phyloP scores from a whole-genome alignment of 2,888 invertebrate species.

The Xiphydria camelus region DNA sequence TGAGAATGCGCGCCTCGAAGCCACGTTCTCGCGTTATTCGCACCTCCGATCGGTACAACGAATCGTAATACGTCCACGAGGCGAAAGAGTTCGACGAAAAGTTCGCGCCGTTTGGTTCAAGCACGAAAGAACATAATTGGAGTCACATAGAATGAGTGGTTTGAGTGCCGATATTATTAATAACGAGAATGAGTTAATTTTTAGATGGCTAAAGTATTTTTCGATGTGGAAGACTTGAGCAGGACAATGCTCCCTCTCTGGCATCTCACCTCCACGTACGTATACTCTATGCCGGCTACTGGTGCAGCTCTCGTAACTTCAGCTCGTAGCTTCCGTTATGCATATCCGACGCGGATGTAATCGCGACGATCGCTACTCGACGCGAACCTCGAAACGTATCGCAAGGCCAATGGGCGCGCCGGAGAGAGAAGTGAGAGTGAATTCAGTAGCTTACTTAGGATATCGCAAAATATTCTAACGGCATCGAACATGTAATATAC shows the following conservation, averaged over 20 bases:
- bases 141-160: conserved; percentile 48
- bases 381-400: too few relatives aligned
- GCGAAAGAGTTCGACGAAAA: too few relatives aligned
- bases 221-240: conserved; percentile 55
- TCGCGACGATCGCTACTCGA: not conserved
- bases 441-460: conserved; percentile 53
- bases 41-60: too few relatives aligned
- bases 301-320: conserved; percentile 48
- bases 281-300: conserved; percentile 54
- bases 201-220: conserved; percentile 57
- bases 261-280: conserved; percentile 53
- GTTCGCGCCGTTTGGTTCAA: too few relatives aligned
- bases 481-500: conserved; percentile 38
- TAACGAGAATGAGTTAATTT: conserved; percentile 57
- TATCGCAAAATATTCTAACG: conserved; percentile 42
- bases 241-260: conserved; percentile 51
- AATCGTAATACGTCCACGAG: too few relatives aligned
- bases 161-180: conserved; percentile 56
- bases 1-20: too few relatives aligned
- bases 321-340: conserved; percentile 2
- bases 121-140: too few relatives aligned
- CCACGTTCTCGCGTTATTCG: too few relatives aligned
- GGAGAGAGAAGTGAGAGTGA: conserved; percentile 41
- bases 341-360: not conserved
- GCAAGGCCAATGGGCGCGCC: too few relatives aligned